A percentile compares a stretch with the other conserved stretches of the same genome.
Conservation (phyloP, 2,113 vertebrate species). For the Myotis davidii region DNA sequence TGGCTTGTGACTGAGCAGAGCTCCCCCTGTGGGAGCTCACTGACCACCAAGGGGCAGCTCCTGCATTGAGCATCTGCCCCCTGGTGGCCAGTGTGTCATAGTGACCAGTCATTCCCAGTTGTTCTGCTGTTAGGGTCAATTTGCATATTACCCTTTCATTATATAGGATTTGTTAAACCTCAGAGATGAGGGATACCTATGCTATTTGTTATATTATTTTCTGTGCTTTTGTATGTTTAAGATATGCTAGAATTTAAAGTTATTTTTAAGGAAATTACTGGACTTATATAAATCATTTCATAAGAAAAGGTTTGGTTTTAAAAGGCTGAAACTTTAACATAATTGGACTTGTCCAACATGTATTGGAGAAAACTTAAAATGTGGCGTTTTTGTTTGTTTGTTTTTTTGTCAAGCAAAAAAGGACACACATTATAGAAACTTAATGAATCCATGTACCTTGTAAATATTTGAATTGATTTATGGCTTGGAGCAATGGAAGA, state of each 20-base stretch:
- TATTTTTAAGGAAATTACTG: constrained; percentile 1
- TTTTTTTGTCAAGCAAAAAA: not conserved
- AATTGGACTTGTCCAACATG: constrained; percentile 8
- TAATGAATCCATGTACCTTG: not conserved
- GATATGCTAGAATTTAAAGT: constrained; percentile 30
- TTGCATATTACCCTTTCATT: too few relatives aligned
- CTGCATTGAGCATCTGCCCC: too few relatives aligned
- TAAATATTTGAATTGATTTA: constrained; percentile 56
- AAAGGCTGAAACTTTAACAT: constrained; percentile 43
- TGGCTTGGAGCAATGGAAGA: constrained; percentile 52
- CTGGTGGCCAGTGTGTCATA: too few relatives aligned
- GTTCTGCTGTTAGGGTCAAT: too few relatives aligned
- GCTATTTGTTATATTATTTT: constrained; percentile 5
- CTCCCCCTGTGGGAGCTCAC: too few relatives aligned
- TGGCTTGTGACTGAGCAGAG: too few relatives aligned
- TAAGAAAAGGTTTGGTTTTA: constrained; percentile 24
- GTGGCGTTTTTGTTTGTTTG: not conserved
- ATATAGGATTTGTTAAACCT: not conserved
- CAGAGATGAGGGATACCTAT: not conserved
- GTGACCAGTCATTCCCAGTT: too few relatives aligned
- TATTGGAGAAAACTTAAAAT: constrained; percentile 27
- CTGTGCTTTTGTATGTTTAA: not conserved
- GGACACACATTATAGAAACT: not conserved
- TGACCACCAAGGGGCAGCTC: too few relatives aligned
- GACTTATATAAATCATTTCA: not conserved